Conservation (phyloP, 2,113 vertebrate genomes). For the Lichenostomus cassidix region DNA sequence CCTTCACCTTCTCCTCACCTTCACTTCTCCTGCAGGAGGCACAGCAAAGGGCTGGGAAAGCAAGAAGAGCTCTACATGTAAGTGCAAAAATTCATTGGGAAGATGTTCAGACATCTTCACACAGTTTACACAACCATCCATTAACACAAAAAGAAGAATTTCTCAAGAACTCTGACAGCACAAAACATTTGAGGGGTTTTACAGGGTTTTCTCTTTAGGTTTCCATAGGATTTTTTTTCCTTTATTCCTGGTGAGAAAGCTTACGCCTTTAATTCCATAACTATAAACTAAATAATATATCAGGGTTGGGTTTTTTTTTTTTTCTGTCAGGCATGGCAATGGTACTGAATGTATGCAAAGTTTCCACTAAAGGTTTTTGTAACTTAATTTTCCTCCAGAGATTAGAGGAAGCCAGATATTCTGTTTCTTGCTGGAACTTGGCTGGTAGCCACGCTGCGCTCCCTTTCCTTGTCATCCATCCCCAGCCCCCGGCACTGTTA, state of each 20-base stretch:
- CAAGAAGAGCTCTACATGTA: neutral
- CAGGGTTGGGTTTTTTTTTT: neutral
- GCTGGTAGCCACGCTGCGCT: conserved; percentile 61
- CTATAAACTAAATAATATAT: conserved; percentile 72
- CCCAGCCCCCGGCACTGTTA: conserved; percentile 41
- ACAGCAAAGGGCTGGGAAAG: rapidly evolving
- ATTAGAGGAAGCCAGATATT: conserved; percentile 72
- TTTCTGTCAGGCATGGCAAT: conserved; percentile 61
- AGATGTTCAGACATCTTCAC: neutral
- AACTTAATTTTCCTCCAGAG: conserved; percentile 73
- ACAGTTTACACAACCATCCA: neutral
- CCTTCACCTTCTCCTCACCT: neutral
- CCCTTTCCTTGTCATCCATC: conserved; percentile 48
- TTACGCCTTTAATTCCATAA: conserved; percentile 58
- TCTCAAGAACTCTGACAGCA: neutral
- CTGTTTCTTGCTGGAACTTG: conserved; percentile 72
- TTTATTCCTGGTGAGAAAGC: conserved; percentile 25
- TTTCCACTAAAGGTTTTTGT: conserved; percentile 72
- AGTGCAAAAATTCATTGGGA: neutral
- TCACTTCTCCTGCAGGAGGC: neutral
- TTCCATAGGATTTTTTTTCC: neutral
- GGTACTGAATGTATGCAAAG: conserved; percentile 59
- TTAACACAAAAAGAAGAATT: neutral
- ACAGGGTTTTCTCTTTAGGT: neutral
- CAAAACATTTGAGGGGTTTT: neutral